These are phyloP conservation scores for Periphyllus acericola DNA, from an alignment of 2,888 invertebrate species.

Conservation along the genomic window DNA sequence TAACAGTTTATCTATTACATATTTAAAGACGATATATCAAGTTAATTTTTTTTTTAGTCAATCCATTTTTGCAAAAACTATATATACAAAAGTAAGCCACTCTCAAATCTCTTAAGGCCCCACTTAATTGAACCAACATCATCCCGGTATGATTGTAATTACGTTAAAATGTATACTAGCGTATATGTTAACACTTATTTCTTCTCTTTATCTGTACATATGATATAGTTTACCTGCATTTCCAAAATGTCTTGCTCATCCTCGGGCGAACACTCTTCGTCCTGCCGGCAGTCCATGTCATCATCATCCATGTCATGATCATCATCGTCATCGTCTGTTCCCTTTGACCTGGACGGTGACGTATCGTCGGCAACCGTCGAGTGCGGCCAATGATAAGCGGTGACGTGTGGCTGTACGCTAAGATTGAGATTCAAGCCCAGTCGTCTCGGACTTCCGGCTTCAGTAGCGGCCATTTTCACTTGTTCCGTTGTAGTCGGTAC, in stretches of 20 bases:
- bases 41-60: too few species aligned
- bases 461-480: slow-evolving; percentile 55
- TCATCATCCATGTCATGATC: slow-evolving; percentile 17
- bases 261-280: slow-evolving; percentile 50
- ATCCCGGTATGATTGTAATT: too few species aligned
- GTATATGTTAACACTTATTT: too few species aligned
- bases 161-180: too few species aligned
- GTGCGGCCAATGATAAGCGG: slow-evolving; percentile 50
- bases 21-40: too few species aligned
- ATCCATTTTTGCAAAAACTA: too few species aligned
- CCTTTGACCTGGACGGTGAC: slow-evolving; percentile 42
- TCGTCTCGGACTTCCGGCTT: slow-evolving; percentile 46
- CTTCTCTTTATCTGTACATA: too few species aligned
- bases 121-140: too few species aligned
- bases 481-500: slow-evolving; percentile 10
- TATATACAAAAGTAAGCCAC: too few species aligned
- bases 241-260: slow-evolving; percentile 54
- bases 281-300: slow-evolving; percentile 24
- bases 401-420: slow-evolving; percentile 38
- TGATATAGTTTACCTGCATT: slow-evolving; percentile 40
- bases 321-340: slow-evolving; percentile 24
- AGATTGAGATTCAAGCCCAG: slow-evolving; percentile 49
- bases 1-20: too few species aligned
- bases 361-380: slow-evolving; percentile 40
- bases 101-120: too few species aligned